Conservation (phyloP, 2,113 vertebrate genomes). For the Eurypyga helias region DNA sequence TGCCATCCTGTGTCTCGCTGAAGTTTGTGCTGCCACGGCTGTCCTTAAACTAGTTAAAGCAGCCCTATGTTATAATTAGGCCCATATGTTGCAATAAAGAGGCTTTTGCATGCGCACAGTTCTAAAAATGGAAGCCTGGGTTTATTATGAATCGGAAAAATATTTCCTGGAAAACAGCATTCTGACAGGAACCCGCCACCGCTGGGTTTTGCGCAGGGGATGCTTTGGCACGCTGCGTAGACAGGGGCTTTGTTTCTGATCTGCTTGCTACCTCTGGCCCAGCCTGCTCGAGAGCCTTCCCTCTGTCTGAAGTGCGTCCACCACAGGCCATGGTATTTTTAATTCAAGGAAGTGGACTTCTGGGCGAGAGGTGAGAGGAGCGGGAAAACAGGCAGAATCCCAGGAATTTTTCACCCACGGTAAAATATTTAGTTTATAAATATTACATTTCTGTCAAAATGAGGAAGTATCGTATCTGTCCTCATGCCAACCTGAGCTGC, state of each 20-base stretch:
- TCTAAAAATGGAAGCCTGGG: neutral
- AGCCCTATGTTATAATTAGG: neutral
- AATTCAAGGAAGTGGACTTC: neutral
- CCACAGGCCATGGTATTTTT: no score
- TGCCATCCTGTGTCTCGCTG: neutral
- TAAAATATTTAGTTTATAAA: neutral
- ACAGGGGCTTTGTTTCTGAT: neutral
- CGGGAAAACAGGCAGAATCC: neutral
- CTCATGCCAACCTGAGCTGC: neutral
- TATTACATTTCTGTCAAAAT: neutral
- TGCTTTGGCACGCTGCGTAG: neutral
- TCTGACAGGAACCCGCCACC: neutral
- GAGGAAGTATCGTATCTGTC: neutral
- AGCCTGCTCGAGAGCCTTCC: neutral
- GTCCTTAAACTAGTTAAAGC: neutral
- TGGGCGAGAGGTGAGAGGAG: neutral
- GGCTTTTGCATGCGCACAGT: neutral
- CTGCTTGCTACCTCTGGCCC: neutral
- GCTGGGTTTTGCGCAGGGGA: neutral
- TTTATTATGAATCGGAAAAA: neutral
- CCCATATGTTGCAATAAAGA: neutral
- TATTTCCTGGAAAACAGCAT: neutral
- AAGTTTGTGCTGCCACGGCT: neutral
- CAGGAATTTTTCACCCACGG: accelerated
- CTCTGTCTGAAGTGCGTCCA: accelerated